Evolutionary conservation across 2,113 vertebrate genomes (phyloP).

Genomic region (Grantiella picta): DNA sequence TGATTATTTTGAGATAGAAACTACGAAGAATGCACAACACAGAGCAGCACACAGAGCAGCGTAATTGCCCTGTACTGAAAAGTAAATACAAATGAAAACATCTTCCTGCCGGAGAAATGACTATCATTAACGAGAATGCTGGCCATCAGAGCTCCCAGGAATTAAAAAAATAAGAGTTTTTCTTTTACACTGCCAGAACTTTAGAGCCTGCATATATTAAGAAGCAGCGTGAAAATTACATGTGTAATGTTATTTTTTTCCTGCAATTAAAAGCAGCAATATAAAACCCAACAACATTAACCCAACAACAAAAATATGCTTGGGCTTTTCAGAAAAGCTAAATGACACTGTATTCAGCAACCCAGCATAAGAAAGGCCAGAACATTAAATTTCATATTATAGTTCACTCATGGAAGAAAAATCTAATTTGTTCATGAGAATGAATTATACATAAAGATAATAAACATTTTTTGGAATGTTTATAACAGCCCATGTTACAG

Average conservation of each 20-base stretch:
- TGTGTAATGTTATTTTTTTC: background rate
- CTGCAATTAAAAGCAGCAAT: slow-evolving; percentile 58
- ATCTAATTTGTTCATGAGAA: slow-evolving; percentile 35
- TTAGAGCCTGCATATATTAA: slow-evolving; percentile 55
- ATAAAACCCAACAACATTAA: background rate
- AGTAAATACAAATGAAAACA: slow-evolving; percentile 81
- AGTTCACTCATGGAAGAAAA: slow-evolving; percentile 25
- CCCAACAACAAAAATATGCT: slow-evolving; percentile 18
- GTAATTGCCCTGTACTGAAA: slow-evolving; percentile 72
- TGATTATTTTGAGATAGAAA: slow-evolving; percentile 74
- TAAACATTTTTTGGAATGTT: slow-evolving; percentile 7
- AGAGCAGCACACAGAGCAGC: slow-evolving; percentile 59
- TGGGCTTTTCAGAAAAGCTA: slow-evolving; percentile 30
- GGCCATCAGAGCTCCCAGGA: slow-evolving; percentile 53
- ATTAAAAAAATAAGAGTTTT: background rate
- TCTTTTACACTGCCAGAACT: slow-evolving; percentile 61
- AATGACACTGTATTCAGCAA: background rate
- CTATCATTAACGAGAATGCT: slow-evolving; percentile 72
- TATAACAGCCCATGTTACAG: background rate
- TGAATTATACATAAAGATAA: slow-evolving; percentile 42
- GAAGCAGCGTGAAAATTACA: slow-evolving; percentile 54
- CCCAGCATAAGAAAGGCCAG: background rate
- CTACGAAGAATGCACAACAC: slow-evolving; percentile 45
- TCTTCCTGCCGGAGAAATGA: slow-evolving; percentile 75
- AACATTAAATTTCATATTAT: slow-evolving; percentile 34